Conservation (phyloP, 2,797 vertebrate species). For the Anableps anableps region DNA sequence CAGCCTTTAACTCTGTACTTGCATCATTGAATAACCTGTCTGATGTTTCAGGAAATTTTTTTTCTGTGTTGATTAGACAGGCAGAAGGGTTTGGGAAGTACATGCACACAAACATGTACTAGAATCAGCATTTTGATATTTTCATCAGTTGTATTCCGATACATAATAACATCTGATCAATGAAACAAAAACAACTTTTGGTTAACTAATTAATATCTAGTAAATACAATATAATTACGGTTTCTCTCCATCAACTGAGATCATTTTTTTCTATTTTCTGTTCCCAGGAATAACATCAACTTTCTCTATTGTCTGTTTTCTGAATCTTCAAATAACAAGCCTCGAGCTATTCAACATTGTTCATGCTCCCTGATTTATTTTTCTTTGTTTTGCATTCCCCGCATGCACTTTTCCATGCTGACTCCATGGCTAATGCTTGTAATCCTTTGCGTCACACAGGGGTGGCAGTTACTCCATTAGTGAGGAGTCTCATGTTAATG, state of each 20-base stretch:
- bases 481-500: conserved; percentile 72
- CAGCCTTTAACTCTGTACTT: background rate
- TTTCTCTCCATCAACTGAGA: conserved; percentile 5
- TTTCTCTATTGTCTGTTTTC: conserved; percentile 31
- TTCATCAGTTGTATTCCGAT: conserved; percentile 10
- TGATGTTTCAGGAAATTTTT: background rate
- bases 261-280: conserved; percentile 19
- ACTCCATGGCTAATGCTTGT: conserved; percentile 60
- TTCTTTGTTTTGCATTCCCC: conserved; percentile 55
- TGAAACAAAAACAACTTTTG: conserved; percentile 12
- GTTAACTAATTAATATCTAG: conserved; percentile 18
- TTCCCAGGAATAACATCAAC: conserved; percentile 38
- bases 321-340: conserved; percentile 56
- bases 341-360: conserved; percentile 48
- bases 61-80: conserved; percentile 5
- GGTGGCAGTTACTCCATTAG: conserved; percentile 67
- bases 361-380: conserved; percentile 26
- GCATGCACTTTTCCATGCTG: conserved; percentile 54
- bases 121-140: conserved; percentile 10
- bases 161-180: background rate
- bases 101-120: background rate
- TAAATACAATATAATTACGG: conserved; percentile 26
- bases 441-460: conserved; percentile 65
- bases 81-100: background rate
- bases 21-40: background rate